These are phyloP conservation scores for Acanthoscelides obtectus DNA, from an alignment of 2,888 invertebrate genomes.

Conservation along the genomic window DNA sequence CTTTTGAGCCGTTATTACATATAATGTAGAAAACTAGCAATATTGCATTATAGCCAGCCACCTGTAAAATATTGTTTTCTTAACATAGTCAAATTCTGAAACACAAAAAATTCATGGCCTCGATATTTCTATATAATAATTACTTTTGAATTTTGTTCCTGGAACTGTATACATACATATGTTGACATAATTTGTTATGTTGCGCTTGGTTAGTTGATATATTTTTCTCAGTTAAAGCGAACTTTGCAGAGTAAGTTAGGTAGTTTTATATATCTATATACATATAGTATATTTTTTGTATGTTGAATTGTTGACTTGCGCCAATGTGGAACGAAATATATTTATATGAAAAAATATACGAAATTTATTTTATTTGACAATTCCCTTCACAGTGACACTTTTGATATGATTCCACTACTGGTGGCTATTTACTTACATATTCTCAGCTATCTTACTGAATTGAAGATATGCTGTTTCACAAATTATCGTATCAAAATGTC, in stretches of 20 bases:
- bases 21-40: no score
- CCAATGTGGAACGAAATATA: slow-evolving; percentile 51
- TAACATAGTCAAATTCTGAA: no score
- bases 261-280: slow-evolving; percentile 46
- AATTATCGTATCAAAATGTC: not conserved
- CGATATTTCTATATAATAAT: no score
- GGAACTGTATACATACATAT: not conserved
- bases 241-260: slow-evolving; percentile 22
- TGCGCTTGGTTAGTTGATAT: not conserved
- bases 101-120: no score
- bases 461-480: not conserved
- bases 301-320: slow-evolving; percentile 50
- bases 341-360: slow-evolving; percentile 45
- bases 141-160: no score
- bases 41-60: no score
- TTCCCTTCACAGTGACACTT: slow-evolving; percentile 4
- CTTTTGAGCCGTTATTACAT: no score
- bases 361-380: slow-evolving; percentile 28
- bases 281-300: slow-evolving; percentile 47
- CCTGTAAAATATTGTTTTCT: no score
- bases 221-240: slow-evolving; percentile 8
- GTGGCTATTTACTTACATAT: not conserved
- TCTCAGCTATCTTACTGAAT: not conserved
- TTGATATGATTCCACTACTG: not conserved
- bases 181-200: not conserved